Evolutionary conservation across 2,797 vertebrate genomes (phyloP).

Genomic region (Diplodus puntazzo): DNA sequence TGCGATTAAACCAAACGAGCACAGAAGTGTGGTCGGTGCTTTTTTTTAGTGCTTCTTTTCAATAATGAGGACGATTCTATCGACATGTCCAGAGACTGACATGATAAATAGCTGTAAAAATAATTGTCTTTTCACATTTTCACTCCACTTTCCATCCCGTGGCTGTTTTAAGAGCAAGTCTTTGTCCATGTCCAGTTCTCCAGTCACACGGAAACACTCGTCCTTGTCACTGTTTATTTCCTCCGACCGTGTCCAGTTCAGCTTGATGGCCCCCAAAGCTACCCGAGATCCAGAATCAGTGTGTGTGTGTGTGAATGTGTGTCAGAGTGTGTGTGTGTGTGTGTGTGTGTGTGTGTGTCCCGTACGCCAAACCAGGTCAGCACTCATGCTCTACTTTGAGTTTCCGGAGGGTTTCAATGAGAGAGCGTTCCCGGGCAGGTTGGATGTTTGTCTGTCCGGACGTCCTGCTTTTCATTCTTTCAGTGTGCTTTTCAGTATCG

Average conservation of each 20-base stretch:
- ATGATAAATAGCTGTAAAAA: conserved; percentile 75
- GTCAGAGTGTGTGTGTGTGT: conserved; percentile 16
- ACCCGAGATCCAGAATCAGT: conserved; percentile 50
- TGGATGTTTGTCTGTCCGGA: conserved; percentile 1
- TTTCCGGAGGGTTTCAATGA: conserved; percentile 52
- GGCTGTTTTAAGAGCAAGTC: not conserved
- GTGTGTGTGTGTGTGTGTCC: conserved; percentile 33
- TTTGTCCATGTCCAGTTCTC: conserved; percentile 14
- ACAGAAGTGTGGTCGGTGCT: conserved; percentile 63
- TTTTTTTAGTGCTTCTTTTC: conserved; percentile 68
- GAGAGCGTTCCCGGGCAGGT: conserved; percentile 49
- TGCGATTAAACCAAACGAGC: conserved; percentile 30
- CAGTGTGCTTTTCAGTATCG: conserved; percentile 67
- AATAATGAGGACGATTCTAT: conserved; percentile 50
- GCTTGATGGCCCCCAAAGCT: conserved; percentile 41
- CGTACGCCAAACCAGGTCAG: conserved; percentile 65
- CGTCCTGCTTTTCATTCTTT: not conserved
- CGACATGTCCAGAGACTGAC: conserved; percentile 59
- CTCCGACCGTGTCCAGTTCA: conserved; percentile 29
- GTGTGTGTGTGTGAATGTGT: conserved; percentile 53
- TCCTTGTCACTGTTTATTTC: conserved; percentile 29
- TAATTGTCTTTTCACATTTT: conserved; percentile 68
- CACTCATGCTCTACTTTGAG: conserved; percentile 66
- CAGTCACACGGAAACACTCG: conserved; percentile 19
- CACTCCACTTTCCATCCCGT: conserved; percentile 8